These are phyloP conservation scores for Intellagama lesueurii DNA, from an alignment of 2,797 vertebrate genomes.

Conservation along the genomic window DNA sequence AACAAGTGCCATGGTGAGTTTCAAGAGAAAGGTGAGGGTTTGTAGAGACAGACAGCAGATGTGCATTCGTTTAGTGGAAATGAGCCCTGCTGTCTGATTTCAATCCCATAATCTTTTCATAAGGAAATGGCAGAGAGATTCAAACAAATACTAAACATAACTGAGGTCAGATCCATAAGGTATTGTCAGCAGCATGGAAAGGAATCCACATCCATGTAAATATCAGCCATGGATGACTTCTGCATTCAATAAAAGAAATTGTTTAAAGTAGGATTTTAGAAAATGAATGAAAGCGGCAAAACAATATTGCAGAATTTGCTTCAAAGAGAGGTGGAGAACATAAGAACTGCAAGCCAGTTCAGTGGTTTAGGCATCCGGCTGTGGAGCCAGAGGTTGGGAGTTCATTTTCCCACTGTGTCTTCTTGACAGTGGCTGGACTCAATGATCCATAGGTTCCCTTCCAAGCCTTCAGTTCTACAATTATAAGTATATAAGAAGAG, in stretches of 20 bases:
- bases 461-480: too few relatives aligned
- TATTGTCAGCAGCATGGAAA: slow-evolving; percentile 17
- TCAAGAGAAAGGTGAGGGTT: slow-evolving; percentile 15
- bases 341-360: background rate
- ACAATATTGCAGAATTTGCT: slow-evolving; percentile 21
- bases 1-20: slow-evolving; percentile 50
- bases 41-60: slow-evolving; percentile 27
- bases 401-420: too few relatives aligned
- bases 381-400: too few relatives aligned
- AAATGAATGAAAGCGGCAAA: background rate
- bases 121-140: slow-evolving; percentile 22
- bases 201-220: slow-evolving; percentile 35
- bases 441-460: too few relatives aligned
- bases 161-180: slow-evolving; percentile 25
- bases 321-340: slow-evolving; percentile 1
- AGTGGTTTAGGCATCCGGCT: too few relatives aligned
- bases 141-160: slow-evolving; percentile 38
- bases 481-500: background rate
- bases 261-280: background rate
- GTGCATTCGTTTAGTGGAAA: slow-evolving; percentile 35
- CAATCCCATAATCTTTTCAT: slow-evolving; percentile 42
- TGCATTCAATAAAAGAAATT: background rate
- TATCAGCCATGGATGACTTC: background rate
- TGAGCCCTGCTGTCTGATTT: slow-evolving; percentile 24
- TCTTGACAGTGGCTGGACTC: too few relatives aligned